Conservation (phyloP, 2,113 vertebrate genomes). For the Pterocles orientalis region DNA sequence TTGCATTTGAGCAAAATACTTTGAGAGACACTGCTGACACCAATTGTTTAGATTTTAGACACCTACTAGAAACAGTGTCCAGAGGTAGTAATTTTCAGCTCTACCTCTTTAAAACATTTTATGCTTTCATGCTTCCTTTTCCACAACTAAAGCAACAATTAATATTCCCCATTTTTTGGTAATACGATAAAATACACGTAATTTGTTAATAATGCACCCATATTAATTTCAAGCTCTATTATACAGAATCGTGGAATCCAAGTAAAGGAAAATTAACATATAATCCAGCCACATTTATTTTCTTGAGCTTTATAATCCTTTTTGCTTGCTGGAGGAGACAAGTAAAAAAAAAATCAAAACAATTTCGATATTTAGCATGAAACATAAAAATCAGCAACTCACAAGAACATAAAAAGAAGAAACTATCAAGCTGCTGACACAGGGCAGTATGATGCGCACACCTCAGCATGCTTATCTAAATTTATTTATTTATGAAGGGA, state of each 20-base stretch:
- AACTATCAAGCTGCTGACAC: background rate
- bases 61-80: background rate
- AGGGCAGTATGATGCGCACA: background rate
- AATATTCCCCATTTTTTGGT: background rate
- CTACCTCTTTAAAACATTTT: background rate
- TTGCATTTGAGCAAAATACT: background rate
- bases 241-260: background rate
- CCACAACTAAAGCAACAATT: background rate
- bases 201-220: background rate
- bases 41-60: background rate
- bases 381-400: background rate
- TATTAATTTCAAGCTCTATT: background rate
- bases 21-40: background rate
- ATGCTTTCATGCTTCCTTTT: background rate
- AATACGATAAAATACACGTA: background rate
- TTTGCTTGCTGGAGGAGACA: background rate
- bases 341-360: background rate
- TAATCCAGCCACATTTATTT: background rate
- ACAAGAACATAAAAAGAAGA: background rate
- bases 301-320: background rate
- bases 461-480: background rate
- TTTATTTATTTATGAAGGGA: background rate
- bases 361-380: background rate
- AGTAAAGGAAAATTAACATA: background rate
- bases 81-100: background rate